A percentile compares a stretch with the other conserved stretches of the same genome.
Evolutionary conservation across 1,140 invertebrate genomes (phyloP).

Genomic region (Scaptomyza hsui): DNA sequence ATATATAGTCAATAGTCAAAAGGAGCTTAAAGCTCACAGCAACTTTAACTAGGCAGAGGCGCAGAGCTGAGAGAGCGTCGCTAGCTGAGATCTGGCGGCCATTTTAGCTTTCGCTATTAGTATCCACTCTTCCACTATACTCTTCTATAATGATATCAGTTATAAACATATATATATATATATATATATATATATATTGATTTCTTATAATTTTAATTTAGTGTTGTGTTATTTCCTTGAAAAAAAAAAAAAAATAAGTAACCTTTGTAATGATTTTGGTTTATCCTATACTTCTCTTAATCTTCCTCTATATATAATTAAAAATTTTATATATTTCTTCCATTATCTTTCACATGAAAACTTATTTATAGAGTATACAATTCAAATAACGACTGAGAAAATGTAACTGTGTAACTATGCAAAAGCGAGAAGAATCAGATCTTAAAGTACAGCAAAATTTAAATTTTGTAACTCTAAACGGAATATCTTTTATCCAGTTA

Average conservation of each 20-base stretch:
- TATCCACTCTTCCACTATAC: conserved; percentile 59
- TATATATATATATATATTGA: conserved; percentile 8
- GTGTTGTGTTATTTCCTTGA: conserved; percentile 22
- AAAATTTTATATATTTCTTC: conserved; percentile 2
- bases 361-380: conserved; percentile 44
- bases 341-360: conserved; percentile 18
- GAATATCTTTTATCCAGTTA: conserved; percentile 12
- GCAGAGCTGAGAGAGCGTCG: conserved; percentile 49
- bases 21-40: background rate
- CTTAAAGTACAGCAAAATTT: conserved; percentile 32
- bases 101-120: conserved; percentile 43
- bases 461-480: conserved; percentile 25
- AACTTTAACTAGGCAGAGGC: conserved; percentile 32
- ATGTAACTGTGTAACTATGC: conserved; percentile 12
- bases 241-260: conserved; percentile 12
- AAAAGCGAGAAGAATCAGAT: conserved; percentile 35
- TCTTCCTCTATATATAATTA: conserved; percentile 7
- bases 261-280: conserved; percentile 31
- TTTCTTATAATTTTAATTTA: conserved; percentile 9
- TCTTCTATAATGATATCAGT: conserved; percentile 45
- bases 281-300: conserved; percentile 13
- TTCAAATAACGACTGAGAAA: background rate
- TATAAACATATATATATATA: conserved; percentile 23
- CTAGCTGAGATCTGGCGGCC: conserved; percentile 19
- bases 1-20: conserved; percentile 14